Evolutionary conservation across 2,797 vertebrate species (phyloP), one percentile per base, ranked within the genome.

Genomic region (Crenuchus spilurus): DNA sequence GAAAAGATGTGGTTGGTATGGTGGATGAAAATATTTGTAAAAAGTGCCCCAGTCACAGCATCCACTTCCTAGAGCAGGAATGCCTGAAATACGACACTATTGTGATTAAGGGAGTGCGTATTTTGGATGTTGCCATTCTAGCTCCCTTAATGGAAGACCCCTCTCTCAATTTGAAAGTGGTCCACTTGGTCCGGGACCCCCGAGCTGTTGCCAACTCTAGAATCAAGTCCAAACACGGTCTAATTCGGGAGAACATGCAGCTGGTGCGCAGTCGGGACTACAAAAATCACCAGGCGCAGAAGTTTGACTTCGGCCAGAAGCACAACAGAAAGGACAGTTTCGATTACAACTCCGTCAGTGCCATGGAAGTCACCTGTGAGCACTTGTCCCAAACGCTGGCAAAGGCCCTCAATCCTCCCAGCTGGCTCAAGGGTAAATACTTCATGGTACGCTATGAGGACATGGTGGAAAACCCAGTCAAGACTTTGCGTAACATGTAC

Each of bases 361-460:
- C 97, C 66, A 97, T 99, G 97, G 97, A 99, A 84, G 96, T 98
- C 76, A 98, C 99, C 86, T 99, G 98, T 33, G 95, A 95, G 82
- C 95, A 95, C 75, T 97, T 95, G 89, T 95, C 93, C 82, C 94
- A 94, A 89, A 98, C 96, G 31, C 85, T 99, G 82, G 94, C 95
- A 88, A 96, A 94, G 1, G 97, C 95, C 48, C 88, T 98, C 80
- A 94, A 91, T 75, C 93, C 95, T 0, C 97, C 98, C 0, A 89
- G 88, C 84, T 99, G 98, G 98, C 91, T 98, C 57, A 97, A 94
- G 87, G 96, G 95, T 54, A 97, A 96, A 79, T 99, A 98, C 88
- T 90, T 98, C 92, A 95, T 92, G 0, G 95, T 98, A 61, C 94
- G 97, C 52, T 99, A 99, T 1, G 97, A 99, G 91, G 97, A 99